Base-by-base conservation (phyloP, 1,140 invertebrate species). In the Lepidurus packardi region DNA sequence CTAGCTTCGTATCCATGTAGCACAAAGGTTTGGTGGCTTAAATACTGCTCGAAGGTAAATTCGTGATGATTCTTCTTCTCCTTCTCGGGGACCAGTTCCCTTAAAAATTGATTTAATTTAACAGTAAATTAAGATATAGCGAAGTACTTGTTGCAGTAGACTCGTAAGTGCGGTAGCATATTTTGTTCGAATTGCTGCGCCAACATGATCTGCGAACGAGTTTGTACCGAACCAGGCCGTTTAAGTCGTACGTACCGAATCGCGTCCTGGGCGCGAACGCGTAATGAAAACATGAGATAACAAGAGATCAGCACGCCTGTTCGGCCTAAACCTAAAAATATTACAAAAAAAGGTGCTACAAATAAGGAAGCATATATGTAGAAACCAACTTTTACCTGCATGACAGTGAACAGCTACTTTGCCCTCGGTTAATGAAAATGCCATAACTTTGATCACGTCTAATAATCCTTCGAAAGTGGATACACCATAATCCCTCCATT, bases 341-440 rank as follows among this genome's bases (percentile, higher is more conserved):
- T 85, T 80, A 78, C 42, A 80, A n/a, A 13, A 3, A 0, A 75
- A 75, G 13, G 25, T 43, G n/a, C 42, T 43, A 42, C 9, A 43
- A 41, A 25, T 25, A 74, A 74, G 25, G 25, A 10, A 41, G 16
- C 21, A 25, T 25, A 25, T 74, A 0, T 25, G 3, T 34, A 34
- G 34, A 34, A 34, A 34, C 1, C 34, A 34, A 34, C 34, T 34
- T 34, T 86, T 86, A 92, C 93, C 93, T 82, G 94, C 94, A 86
- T 96, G 94, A 85, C 94, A 96, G 82, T 96, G 94, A 79, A 96
- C 90, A 6, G 93, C 94, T 3, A 94, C 91, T 85, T 93, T 90
- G 73, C 94, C 94, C 84, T 94, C 90, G 75, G 90, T 89, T 0
- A 94, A 85, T 1, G 92, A 90, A 86, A 96, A 96, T 44, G 93